Base-by-base conservation (phyloP, 1,140 invertebrate species). In the Macrobrachium nipponense region DNA sequence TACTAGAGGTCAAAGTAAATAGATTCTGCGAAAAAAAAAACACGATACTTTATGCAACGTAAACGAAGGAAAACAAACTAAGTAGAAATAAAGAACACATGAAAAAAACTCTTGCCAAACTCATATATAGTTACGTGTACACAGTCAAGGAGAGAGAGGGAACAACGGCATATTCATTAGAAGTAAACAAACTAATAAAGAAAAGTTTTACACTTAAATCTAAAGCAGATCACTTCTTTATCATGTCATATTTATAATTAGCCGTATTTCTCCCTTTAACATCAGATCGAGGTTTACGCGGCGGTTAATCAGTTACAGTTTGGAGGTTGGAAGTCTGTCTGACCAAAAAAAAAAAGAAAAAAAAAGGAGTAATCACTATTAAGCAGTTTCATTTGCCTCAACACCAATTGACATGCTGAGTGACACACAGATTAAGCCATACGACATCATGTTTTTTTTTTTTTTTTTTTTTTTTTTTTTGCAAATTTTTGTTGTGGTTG, bases 241-340 rank as follows among this genome's bases (percentile, higher is more conserved):
- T 51, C 51, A 10, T 51, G 51, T 51, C 51, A 51, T 51, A 51
- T 51, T 51, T 51, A 51, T 51, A 51, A 51, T 51, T 51, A 44
- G 68, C 14, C 27, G 73, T 84, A 44, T 23, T 84, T 62, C 82
- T 75, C 68, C 77, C 82, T 44, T 84, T 84, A 68, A 84, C 60
- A 64, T 23, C 27, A n/a, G 44, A 44, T 14, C 82, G 73, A 77
- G 10, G 10, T 84, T 84, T 84, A 84, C 82, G 82, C 82, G 73
- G 51, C 43, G 60, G 51, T 15, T 84, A 43, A 18, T 8, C 18
- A 60, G 61, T 78, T 61, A 44, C 43, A 58, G 18, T 76, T 60
- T 84, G 82, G 82, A 84, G 73, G 82, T 61, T 84, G 82, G 82
- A 84, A 77, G 82, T 84, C 82, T 84, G 61, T 51, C 51, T 51